Evolutionary conservation across 2,888 invertebrate species (phyloP).

Genomic region (Leucophora obtusa): DNA sequence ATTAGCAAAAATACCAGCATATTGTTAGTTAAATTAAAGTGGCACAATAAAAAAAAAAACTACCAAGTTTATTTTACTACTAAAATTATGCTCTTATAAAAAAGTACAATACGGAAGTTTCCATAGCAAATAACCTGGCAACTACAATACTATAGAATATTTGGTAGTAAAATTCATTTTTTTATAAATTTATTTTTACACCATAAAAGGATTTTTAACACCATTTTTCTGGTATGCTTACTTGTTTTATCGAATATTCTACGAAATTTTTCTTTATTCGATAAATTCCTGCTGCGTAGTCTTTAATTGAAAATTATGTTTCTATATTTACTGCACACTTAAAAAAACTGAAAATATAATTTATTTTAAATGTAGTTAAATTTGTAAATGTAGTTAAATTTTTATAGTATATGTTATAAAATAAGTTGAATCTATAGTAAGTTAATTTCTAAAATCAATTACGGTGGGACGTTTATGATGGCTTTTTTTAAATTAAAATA

Average conservation of each 20-base stretch:
- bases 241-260: background rate
- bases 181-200: background rate
- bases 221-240: background rate
- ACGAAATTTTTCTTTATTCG: background rate
- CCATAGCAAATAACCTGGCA: background rate
- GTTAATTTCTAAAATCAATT: too few relatives aligned
- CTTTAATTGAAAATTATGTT: background rate
- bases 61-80: slow-evolving; percentile 22
- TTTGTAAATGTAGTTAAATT: too few relatives aligned
- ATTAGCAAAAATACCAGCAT: background rate
- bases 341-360: background rate
- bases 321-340: background rate
- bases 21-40: background rate
- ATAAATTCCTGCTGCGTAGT: background rate
- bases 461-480: too few relatives aligned
- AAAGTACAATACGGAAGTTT: slow-evolving; percentile 57
- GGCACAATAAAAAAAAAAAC: background rate
- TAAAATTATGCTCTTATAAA: slow-evolving; percentile 57
- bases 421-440: too few relatives aligned
- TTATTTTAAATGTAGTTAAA: too few relatives aligned
- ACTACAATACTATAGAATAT: background rate
- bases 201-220: slow-evolving; percentile 3
- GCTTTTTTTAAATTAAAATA: too few relatives aligned
- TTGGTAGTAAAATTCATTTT: background rate
- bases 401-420: too few relatives aligned